phyloP scores from a whole-genome alignment of 2,888 invertebrate species.

The Allophyes oxyacanthae region DNA sequence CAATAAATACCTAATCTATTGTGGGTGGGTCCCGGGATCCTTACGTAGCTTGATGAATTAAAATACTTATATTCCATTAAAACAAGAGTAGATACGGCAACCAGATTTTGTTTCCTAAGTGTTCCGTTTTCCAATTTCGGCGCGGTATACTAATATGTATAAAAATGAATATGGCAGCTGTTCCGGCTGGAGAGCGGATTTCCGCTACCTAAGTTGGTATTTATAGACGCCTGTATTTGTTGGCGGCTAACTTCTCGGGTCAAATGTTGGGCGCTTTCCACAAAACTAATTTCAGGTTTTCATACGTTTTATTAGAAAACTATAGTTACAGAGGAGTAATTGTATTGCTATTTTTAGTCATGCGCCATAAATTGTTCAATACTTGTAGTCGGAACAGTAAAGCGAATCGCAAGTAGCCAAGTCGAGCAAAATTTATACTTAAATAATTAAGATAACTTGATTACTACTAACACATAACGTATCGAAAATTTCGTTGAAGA shows the following conservation, averaged over 20 bases:
- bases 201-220: constrained; percentile 50
- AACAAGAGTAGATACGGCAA: too few species aligned
- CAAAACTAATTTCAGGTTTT: constrained; percentile 30
- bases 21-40: too few species aligned
- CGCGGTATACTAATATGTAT: constrained; percentile 17
- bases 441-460: too few species aligned
- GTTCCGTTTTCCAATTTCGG: constrained; percentile 34
- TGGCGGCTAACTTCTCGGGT: constrained; percentile 21
- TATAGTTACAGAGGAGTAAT: constrained; percentile 8
- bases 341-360: constrained; percentile 34
- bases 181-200: constrained; percentile 50
- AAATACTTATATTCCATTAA: too few species aligned
- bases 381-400: too few species aligned
- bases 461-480: too few species aligned
- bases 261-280: constrained; percentile 30
- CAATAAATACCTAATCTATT: too few species aligned
- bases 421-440: too few species aligned
- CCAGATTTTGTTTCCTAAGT: constrained; percentile 4
- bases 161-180: constrained; percentile 44
- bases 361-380: too few species aligned
- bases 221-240: constrained; percentile 45
- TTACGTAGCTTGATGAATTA: too few species aligned
- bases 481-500: too few species aligned
- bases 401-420: constrained; percentile 30
- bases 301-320: constrained; percentile 18